Base-by-base conservation (phyloP, 2,113 vertebrate species). In the Marcusenius ussheri region DNA sequence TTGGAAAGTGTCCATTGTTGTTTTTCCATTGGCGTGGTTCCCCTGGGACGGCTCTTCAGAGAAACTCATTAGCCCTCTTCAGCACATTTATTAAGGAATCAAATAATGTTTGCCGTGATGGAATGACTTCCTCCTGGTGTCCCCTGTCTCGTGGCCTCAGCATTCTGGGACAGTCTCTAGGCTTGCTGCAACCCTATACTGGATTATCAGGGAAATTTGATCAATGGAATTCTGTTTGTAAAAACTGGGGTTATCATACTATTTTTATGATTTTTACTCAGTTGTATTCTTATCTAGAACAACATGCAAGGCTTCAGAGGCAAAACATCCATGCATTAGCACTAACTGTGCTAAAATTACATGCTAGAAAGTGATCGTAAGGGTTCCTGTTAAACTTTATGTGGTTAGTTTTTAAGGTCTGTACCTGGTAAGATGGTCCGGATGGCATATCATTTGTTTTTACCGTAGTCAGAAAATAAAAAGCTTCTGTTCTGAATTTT, bases 1-100 rank as follows among this genome's bases (percentile, higher is more conserved):
- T 87, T 53, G 85, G 85, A 87, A 87, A 53, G 85, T 87, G 50
- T 51, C 85, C 45, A 86, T 50, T 45, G 83, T 86, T 86, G n/a
- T 86, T 86, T 49, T 49, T 84, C 83, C 83, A 84, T 50, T 86
- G 74, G 15, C 1, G 35, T 80, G 74, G 6, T 42, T 17, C 74
- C n/a, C 49, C 11, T 17, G n/a, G 31, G 49, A 47, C 8, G n/a
- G 47, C 84, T 35, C n/a, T 53, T 47, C 50, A 35, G 49, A 56
- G n/a, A 17, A 53, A 53, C 13, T 53, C 27, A 87, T 53, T 53
- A 51, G 50, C n/a, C n/a, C 85, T 53, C 49, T 53, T 56, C 24
- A 86, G 83, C 83, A 50, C 31, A 80, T 39, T 77, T 77, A 77
- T 80, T 80, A 80, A 80, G 74, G 74, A 42, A 80, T 80, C 74